phyloP scores from a whole-genome alignment of 2,797 vertebrate species.

The Halcyon smyrnensis region DNA sequence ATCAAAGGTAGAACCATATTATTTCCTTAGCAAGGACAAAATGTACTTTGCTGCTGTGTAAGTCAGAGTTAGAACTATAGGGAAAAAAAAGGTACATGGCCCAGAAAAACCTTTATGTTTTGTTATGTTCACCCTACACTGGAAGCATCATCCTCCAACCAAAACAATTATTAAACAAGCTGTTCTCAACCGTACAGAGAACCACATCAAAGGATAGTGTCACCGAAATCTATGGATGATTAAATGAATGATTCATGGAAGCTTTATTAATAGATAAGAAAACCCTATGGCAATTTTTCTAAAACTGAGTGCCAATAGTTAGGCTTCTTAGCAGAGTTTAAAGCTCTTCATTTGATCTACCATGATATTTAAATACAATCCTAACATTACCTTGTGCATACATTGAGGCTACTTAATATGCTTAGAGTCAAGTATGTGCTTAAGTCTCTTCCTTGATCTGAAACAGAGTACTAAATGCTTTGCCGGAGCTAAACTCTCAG shows the following conservation, averaged over 20 bases:
- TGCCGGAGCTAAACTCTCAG: background rate
- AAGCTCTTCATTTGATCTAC: background rate
- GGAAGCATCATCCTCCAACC: background rate
- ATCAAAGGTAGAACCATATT: background rate
- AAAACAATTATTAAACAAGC: background rate
- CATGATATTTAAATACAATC: background rate
- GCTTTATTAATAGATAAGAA: conserved; percentile 1
- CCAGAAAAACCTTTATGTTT: background rate
- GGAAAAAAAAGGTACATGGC: background rate
- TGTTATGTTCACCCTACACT: background rate
- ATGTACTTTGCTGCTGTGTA: background rate
- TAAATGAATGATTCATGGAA: background rate
- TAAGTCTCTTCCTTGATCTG: background rate
- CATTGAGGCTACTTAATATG: background rate
- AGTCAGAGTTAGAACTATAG: background rate
- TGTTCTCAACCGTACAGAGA: background rate
- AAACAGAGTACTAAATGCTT: background rate
- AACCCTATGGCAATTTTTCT: background rate
- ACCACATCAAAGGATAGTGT: background rate
- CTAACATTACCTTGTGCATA: background rate
- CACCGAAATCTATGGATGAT: background rate
- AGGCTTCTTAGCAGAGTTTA: background rate
- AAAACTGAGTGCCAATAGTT: background rate
- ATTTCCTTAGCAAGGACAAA: background rate
- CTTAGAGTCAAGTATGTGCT: background rate